Base-by-base conservation (phyloP, 2,797 vertebrate species). In the Xerus rutilus region DNA sequence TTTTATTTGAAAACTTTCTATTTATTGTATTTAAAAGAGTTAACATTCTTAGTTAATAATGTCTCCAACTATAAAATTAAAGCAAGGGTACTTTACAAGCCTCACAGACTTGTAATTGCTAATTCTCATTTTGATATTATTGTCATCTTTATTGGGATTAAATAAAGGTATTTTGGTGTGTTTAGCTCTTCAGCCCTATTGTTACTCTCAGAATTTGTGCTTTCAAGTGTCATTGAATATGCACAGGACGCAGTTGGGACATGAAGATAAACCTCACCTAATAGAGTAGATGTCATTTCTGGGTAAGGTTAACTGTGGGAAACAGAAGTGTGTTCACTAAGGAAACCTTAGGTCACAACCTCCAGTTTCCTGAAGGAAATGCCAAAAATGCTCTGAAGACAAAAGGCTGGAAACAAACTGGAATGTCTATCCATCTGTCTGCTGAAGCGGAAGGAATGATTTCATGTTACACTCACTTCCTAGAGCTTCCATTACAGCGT, bases 311-410 rank as follows among this genome's bases (percentile, higher is more conserved):
- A 97, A 98, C 97, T 98, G 98, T 99, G 98, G 98, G 98, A 99
- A 99, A 98, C 77, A 92, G 95, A 93, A 98, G 94, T 92, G 91
- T 82, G 52, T 86, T 98, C 95, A 86, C 96, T 1, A 95, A 98
- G 98, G 98, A 98, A 98, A 98, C 95, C 96, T 97, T 98, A 97
- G 98, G 98, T 98, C 98, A 78, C 84, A 98, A 98, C 98, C 98
- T 95, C 94, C 98, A 94, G 94, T 96, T 99, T 99, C 98, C 98
- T 98, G 98, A 98, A 98, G 98, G 98, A 99, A 98, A 99, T 99
- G 98, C 98, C 98, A 98, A 98, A 99, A 98, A 98, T 98, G 98
- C 98, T 98, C 98, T 6, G 18, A 98, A 98, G 98, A 99, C 98
- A 99, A 99, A 99, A 98, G 98, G 96, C 96, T 98, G 98, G 98